A percentile compares a stretch with the other conserved stretches of the same genome.
Conservation (phyloP, 2,113 vertebrate genomes). For the Bungarus multicinctus region DNA sequence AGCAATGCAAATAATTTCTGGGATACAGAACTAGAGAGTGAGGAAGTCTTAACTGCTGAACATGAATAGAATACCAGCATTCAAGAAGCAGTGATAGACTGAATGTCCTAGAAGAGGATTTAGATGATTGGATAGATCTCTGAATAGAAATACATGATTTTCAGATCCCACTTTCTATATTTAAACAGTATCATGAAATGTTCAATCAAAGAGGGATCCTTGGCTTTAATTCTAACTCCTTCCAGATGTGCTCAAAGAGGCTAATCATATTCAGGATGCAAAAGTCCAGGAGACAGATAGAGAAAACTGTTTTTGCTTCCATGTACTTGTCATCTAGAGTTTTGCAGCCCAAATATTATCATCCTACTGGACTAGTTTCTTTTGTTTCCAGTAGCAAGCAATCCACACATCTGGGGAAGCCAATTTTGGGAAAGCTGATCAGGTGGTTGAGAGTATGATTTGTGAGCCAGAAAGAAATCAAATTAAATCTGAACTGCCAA, state of each 20-base stretch:
- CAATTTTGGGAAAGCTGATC: not conserved
- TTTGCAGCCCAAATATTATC: not conserved
- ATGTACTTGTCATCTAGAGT: not conserved
- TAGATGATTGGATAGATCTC: not conserved
- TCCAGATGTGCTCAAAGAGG: not conserved
- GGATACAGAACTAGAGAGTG: not conserved
- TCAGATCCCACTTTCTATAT: not conserved
- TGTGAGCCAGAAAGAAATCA: not conserved
- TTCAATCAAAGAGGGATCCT: not conserved
- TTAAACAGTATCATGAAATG: not conserved
- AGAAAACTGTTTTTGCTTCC: not conserved
- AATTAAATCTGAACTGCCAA: not conserved
- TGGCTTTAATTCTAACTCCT: not conserved
- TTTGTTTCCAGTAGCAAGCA: not conserved
- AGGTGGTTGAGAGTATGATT: not conserved
- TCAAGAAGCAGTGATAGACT: not conserved
- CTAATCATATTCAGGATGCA: not conserved
- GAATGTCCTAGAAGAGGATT: not conserved
- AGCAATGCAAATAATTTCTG: not conserved
- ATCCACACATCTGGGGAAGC: not conserved
- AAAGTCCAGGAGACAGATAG: not conserved
- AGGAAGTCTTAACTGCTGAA: not conserved
- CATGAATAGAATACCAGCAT: not conserved
- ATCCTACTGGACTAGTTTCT: not conserved
- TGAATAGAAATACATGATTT: not conserved